phyloP scores from a whole-genome alignment of 2,797 vertebrate species.

The Sardinella longiceps region DNA sequence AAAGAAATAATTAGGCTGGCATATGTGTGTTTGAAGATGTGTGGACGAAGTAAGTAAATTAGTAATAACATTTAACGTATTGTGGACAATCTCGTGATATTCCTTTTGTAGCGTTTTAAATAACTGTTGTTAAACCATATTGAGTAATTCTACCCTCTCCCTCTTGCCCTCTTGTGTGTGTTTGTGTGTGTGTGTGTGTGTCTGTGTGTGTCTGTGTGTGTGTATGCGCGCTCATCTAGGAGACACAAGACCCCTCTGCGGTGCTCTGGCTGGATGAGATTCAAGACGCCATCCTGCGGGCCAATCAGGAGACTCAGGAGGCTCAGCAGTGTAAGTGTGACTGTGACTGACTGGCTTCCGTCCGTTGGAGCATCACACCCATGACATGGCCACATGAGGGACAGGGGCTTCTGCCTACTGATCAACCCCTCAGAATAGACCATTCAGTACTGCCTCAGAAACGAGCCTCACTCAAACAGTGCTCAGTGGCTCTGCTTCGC shows the following conservation, averaged over 20 bases:
- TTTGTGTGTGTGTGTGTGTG: neutral
- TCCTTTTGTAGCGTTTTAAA: neutral
- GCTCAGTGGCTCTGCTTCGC: too few species aligned
- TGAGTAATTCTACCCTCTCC: neutral
- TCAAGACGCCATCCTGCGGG: conserved; percentile 85
- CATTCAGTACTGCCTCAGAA: too few species aligned
- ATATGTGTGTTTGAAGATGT: too few species aligned
- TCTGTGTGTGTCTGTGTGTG: neutral
- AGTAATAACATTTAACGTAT: too few species aligned
- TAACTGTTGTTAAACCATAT: neutral
- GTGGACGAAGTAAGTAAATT: too few species aligned
- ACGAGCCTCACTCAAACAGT: too few species aligned
- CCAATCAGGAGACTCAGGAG: conserved; percentile 91
- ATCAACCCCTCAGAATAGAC: neutral
- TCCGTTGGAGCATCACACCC: too few species aligned
- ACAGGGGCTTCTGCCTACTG: neutral
- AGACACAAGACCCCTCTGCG: conserved; percentile 92
- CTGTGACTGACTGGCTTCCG: too few species aligned
- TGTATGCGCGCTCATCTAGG: conserved; percentile 53
- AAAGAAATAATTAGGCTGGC: neutral
- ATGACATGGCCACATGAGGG: neutral
- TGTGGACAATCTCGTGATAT: neutral
- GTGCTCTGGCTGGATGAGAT: conserved; percentile 99
- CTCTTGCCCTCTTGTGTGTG: neutral
- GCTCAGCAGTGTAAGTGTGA: conserved; percentile 83